Evolutionary conservation across 2,888 invertebrate species (phyloP).

Genomic region (Pseudeuparius sepicola): DNA sequence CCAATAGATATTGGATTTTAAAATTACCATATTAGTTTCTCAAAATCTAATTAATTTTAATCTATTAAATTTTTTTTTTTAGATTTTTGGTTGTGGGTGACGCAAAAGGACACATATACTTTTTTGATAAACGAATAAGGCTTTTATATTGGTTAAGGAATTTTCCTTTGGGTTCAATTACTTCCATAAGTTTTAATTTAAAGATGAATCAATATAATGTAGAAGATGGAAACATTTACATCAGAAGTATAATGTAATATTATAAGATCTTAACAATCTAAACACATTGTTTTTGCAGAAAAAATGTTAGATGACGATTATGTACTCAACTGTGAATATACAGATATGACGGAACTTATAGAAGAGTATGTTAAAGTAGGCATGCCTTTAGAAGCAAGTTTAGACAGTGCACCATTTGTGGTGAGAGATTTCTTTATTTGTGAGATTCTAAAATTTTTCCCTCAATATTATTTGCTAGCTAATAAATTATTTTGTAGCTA

Average conservation of each 20-base stretch:
- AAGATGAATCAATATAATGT: no score
- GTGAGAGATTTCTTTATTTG: conserved; percentile 48
- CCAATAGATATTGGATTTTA: no score
- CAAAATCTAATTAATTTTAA: background rate
- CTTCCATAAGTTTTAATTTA: conserved; percentile 44
- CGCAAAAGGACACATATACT: conserved; percentile 44
- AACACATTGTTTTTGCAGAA: no score
- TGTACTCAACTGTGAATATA: conserved; percentile 22
- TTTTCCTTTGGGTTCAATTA: conserved; percentile 41
- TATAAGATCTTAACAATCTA: no score
- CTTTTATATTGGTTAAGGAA: conserved; percentile 49
- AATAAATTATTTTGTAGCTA: conserved; percentile 20
- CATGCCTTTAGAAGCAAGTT: conserved; percentile 44
- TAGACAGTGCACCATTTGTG: conserved; percentile 41
- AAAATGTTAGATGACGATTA: conserved; percentile 14
- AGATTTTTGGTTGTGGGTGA: conserved; percentile 44
- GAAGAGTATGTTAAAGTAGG: conserved; percentile 28
- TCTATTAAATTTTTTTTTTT: conserved; percentile 12
- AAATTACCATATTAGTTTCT: no score
- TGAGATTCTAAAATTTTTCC: conserved; percentile 33
- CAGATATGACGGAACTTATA: conserved; percentile 30
- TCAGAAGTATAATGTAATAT: no score
- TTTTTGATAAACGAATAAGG: conserved; percentile 49
- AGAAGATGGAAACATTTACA: background rate
- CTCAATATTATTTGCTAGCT: conserved; percentile 5